These are phyloP conservation scores for Cygnus olor DNA, from an alignment of 2,797 vertebrate species.

Conservation along the genomic window DNA sequence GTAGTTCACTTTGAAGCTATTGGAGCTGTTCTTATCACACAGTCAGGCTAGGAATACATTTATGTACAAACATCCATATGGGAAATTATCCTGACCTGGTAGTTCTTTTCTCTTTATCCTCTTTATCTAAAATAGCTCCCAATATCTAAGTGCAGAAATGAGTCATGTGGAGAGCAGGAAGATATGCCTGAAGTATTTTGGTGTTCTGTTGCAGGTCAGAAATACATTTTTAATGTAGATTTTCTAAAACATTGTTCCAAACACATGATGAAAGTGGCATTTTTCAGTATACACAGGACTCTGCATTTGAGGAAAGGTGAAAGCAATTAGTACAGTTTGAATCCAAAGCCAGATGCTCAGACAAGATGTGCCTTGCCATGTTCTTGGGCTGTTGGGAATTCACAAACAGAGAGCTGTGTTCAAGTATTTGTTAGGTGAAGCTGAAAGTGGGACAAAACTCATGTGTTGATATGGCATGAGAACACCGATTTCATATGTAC, in stretches of 20 bases:
- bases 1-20: neutral
- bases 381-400: neutral
- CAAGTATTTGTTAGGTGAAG: neutral
- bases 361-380: neutral
- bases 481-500: neutral
- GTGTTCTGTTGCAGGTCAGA: neutral
- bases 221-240: neutral
- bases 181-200: neutral
- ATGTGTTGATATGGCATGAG: neutral
- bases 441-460: neutral
- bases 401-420: neutral
- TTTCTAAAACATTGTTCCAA: neutral
- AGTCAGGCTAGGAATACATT: neutral
- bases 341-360: neutral
- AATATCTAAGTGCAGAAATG: neutral
- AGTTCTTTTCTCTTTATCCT: neutral
- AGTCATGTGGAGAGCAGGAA: neutral
- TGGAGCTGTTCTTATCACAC: neutral
- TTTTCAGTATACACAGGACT: neutral
- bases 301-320: neutral
- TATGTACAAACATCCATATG: neutral
- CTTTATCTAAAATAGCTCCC: conserved; percentile 11
- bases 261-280: neutral
- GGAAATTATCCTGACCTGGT: neutral
- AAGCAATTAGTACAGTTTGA: neutral